Evolutionary conservation across 2,113 vertebrate species (phyloP).

Genomic region (Petromus typicus): DNA sequence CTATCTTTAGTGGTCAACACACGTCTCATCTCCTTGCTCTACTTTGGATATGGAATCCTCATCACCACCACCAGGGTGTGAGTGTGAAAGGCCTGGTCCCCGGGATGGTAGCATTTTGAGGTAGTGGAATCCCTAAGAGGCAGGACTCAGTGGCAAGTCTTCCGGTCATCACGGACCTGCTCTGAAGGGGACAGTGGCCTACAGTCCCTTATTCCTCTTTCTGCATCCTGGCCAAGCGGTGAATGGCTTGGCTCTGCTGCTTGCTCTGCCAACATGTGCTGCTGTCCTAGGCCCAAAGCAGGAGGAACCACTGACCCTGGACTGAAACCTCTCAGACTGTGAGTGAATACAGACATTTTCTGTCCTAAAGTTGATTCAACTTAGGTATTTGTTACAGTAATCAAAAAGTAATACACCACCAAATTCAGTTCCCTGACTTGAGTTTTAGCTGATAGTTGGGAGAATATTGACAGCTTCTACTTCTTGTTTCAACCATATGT

Average conservation of each 20-base stretch:
- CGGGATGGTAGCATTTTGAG: too few relatives aligned
- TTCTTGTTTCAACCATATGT: neutral
- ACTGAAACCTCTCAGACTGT: neutral
- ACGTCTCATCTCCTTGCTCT: too few relatives aligned
- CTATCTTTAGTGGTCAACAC: neutral
- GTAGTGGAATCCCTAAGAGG: neutral
- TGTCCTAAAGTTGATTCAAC: neutral
- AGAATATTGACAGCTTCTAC: neutral
- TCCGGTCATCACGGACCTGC: neutral
- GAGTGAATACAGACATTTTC: neutral
- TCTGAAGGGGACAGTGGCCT: too few relatives aligned
- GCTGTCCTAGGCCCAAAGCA: neutral
- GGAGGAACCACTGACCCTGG: too few relatives aligned
- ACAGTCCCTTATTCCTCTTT: neutral
- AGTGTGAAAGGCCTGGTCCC: neutral
- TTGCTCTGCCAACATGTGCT: neutral
- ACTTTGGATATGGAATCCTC: neutral
- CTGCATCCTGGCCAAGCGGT: neutral
- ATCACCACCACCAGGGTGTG: too few relatives aligned
- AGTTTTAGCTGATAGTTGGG: neutral
- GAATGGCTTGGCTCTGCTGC: neutral
- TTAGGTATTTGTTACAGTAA: neutral
- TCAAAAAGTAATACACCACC: neutral
- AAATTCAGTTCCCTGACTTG: neutral
- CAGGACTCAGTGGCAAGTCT: neutral